Conservation (phyloP, 2,113 vertebrate genomes). For the Bettongia penicillata region DNA sequence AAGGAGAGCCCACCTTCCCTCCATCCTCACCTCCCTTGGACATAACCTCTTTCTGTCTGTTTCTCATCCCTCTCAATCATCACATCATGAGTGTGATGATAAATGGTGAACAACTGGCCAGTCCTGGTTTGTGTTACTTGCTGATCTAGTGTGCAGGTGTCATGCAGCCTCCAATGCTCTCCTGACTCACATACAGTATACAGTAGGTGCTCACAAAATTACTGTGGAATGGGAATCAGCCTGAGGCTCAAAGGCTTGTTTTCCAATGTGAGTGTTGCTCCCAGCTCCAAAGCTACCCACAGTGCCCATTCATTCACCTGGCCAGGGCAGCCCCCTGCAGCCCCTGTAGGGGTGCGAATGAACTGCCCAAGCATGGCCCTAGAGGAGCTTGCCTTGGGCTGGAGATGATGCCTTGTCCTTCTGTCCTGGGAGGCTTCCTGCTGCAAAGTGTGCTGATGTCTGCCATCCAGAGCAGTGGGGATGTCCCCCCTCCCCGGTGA, state of each 20-base stretch:
- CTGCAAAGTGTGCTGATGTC: background rate
- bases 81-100: background rate
- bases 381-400: no score
- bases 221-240: background rate
- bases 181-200: background rate
- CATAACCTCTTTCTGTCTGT: background rate
- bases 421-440: no score
- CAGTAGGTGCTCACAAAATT: background rate
- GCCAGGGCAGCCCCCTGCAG: no score
- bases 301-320: background rate
- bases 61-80: background rate
- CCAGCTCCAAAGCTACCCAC: no score
- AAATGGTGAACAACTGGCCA: background rate
- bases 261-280: background rate
- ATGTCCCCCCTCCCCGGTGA: no score
- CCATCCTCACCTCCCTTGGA: background rate
- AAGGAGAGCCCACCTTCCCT: no score
- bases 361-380: no score
- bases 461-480: background rate
- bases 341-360: no score
- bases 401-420: no score
- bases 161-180: background rate
- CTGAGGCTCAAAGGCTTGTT: background rate
- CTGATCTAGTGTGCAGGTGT: background rate
- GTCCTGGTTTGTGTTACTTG: background rate